Percentiles rank a stretch among this genome's conserved stretches.
Conservation (phyloP, 2,113 vertebrate species). For the Melierax canorus region DNA sequence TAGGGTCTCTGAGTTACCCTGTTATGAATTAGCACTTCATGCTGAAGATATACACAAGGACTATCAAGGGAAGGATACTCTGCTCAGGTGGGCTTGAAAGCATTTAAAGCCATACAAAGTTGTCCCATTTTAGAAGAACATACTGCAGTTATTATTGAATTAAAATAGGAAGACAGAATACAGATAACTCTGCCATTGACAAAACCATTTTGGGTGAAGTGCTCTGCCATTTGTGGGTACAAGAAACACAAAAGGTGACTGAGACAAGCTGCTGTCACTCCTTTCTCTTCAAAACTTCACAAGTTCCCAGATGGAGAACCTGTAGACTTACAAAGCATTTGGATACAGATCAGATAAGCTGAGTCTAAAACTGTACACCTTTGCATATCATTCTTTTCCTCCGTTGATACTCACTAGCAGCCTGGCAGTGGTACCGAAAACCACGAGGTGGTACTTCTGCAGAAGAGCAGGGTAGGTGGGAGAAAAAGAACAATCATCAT, state of each 20-base stretch:
- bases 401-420: slow-evolving; percentile 68
- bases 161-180: background rate
- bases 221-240: background rate
- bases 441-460: slow-evolving; percentile 76
- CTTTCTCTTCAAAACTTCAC: background rate
- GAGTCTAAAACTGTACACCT: background rate
- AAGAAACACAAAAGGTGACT: background rate
- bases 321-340: background rate
- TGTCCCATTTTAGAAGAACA: background rate
- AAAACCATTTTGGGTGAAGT: background rate
- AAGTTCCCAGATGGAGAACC: background rate
- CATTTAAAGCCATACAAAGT: background rate
- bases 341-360: background rate
- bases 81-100: background rate
- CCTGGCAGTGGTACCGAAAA: slow-evolving; percentile 81
- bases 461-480: background rate
- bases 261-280: background rate
- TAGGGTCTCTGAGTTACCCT: background rate
- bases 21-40: background rate
- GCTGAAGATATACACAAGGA: background rate
- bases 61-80: background rate
- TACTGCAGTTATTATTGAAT: background rate
- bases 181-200: background rate
- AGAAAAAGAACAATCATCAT: background rate
- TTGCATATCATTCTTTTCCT: background rate